These are phyloP conservation scores for Lagopus muta DNA, from an alignment of 2,113 vertebrate species.

Conservation along the genomic window DNA sequence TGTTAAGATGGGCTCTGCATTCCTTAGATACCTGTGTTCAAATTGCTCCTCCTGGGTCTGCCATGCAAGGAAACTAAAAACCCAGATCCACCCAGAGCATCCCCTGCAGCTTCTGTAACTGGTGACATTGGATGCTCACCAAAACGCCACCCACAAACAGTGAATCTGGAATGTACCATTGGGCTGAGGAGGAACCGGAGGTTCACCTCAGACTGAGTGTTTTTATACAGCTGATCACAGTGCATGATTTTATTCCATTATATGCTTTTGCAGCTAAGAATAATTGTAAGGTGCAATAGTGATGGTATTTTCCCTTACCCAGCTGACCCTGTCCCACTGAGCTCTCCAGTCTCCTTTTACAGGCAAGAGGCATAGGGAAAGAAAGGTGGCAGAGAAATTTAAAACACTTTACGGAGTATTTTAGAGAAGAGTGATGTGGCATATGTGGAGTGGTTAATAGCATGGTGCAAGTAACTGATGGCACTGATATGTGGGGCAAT, in stretches of 20 bases:
- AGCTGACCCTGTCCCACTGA: not conserved
- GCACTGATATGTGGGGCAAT: not conserved
- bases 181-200: not conserved
- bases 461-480: not conserved
- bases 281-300: not conserved
- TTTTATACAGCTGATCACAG: not conserved
- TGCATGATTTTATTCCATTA: not conserved
- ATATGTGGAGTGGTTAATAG: not conserved
- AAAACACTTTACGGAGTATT: not conserved
- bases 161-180: accelerated
- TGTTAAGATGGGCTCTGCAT: not conserved
- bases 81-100: not conserved
- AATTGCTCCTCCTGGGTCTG: not conserved
- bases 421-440: not conserved
- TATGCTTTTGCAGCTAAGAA: not conserved
- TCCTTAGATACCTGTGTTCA: accelerated
- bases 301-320: not conserved
- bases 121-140: not conserved
- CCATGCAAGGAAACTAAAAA: not conserved
- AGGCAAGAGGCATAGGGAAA: not conserved
- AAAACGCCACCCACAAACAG: not conserved
- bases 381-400: not conserved
- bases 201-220: accelerated
- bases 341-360: not conserved
- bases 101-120: not conserved